Conservation (phyloP, 2,113 vertebrate species). For the Prietella phreatophila region DNA sequence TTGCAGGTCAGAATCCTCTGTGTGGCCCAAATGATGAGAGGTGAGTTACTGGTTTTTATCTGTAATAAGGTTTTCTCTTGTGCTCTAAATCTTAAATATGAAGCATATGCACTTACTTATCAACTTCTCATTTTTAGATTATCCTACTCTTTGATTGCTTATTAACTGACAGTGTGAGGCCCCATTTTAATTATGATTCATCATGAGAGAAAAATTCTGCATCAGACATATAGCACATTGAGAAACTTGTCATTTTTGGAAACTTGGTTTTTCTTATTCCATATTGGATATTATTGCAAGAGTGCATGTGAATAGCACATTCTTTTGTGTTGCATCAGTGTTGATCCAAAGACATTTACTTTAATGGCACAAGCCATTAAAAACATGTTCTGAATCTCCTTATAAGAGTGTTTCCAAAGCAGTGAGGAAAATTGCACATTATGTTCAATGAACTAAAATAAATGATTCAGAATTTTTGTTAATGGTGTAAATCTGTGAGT, state of each 20-base stretch:
- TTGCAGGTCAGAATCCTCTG: conserved; percentile 73
- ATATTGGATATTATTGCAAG: neutral
- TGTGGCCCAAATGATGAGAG: conserved; percentile 73
- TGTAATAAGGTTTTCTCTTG: neutral
- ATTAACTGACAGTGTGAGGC: neutral
- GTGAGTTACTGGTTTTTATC: conserved; percentile 52
- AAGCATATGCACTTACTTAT: neutral
- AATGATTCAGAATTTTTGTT: neutral
- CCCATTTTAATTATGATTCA: neutral
- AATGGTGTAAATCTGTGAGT: neutral
- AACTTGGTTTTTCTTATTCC: neutral
- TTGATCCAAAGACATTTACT: neutral
- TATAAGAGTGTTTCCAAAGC: neutral
- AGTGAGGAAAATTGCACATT: neutral
- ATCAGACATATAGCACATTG: neutral
- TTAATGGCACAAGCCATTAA: neutral
- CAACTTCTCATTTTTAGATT: neutral
- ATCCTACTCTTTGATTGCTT: neutral
- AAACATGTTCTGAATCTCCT: neutral
- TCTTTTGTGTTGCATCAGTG: neutral
- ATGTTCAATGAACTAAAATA: neutral
- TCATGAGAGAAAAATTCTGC: neutral
- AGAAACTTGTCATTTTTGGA: neutral
- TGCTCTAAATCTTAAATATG: neutral
- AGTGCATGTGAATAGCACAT: neutral